phyloP scores from a whole-genome alignment of 35 echinoderm and acorn worm species.

The Apostichopus japonicus region DNA sequence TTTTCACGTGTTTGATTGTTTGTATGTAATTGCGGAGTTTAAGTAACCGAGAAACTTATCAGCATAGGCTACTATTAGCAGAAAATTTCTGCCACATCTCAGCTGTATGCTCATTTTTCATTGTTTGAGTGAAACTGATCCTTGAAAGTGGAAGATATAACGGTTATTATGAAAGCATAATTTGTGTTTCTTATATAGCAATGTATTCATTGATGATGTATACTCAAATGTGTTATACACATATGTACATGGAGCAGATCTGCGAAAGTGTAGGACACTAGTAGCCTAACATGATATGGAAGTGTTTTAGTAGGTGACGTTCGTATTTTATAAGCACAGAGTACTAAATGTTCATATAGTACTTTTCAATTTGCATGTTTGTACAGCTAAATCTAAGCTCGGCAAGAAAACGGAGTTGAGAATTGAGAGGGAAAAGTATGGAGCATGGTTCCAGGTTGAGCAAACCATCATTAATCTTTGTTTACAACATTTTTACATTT shows the following conservation, averaged over 20 bases:
- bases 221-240: slow-evolving; percentile 12
- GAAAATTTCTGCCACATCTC: too few species aligned
- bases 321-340: slow-evolving; percentile 3
- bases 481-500: slow-evolving; percentile 64
- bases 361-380: slow-evolving; percentile 17
- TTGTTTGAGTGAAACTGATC: too few species aligned
- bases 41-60: too few species aligned
- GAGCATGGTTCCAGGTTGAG: slow-evolving; percentile 32
- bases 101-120: too few species aligned
- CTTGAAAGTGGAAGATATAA: too few species aligned
- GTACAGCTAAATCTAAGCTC: slow-evolving; percentile 21
- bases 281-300: slow-evolving; percentile 15
- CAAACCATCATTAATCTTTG: slow-evolving; percentile 31
- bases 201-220: slow-evolving; percentile 37
- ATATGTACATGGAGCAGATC: neutral
- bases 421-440: neutral
- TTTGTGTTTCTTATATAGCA: neutral
- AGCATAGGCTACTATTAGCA: too few species aligned
- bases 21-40: too few species aligned
- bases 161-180: too few species aligned
- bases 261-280: neutral
- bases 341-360: slow-evolving; percentile 16
- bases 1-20: too few species aligned
- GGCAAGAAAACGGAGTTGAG: neutral
- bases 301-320: neutral